Evolutionary conservation across 2,888 invertebrate species (phyloP).

Genomic region (Mystacides longicornis): DNA sequence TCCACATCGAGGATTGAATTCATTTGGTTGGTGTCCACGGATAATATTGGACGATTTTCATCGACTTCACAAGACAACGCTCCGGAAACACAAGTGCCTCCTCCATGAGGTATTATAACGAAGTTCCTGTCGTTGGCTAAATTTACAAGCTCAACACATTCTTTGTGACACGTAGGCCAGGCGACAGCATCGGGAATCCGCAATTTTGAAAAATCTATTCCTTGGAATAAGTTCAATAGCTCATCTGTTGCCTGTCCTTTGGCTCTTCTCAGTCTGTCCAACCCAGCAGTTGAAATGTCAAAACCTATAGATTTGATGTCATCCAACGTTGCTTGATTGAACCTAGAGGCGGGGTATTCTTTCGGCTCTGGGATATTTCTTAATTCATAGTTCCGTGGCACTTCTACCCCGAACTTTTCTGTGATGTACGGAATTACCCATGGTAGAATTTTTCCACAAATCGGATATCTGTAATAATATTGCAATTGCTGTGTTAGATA

Average conservation of each 20-base stretch:
- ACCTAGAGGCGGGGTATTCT: constrained; percentile 39
- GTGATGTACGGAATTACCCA: too few relatives aligned
- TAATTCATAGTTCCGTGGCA: too few relatives aligned
- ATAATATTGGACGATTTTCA: constrained; percentile 75
- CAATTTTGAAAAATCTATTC: constrained; percentile 67
- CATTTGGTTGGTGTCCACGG: constrained; percentile 93
- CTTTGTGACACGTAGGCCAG: constrained; percentile 85
- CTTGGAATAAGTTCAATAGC: constrained; percentile 64
- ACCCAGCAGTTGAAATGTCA: constrained; percentile 53
- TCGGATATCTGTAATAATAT: too few relatives aligned
- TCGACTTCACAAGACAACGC: constrained; percentile 74
- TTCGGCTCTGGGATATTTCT: too few relatives aligned
- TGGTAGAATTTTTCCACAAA: too few relatives aligned
- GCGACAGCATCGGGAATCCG: constrained; percentile 90
- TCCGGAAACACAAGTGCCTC: constrained; percentile 89
- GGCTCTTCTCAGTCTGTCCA: constrained; percentile 75
- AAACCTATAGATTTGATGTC: constrained; percentile 45
- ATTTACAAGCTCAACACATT: constrained; percentile 72
- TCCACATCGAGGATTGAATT: constrained; percentile 93
- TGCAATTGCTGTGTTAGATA: too few relatives aligned
- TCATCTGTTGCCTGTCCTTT: constrained; percentile 93
- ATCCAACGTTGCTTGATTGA: constrained; percentile 45
- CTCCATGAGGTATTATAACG: constrained; percentile 89
- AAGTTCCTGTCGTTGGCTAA: constrained; percentile 67
- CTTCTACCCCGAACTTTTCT: too few relatives aligned